These are phyloP conservation scores for Paedocypris micromegethes DNA, from an alignment of 2,797 vertebrate species.

Conservation along the genomic window DNA sequence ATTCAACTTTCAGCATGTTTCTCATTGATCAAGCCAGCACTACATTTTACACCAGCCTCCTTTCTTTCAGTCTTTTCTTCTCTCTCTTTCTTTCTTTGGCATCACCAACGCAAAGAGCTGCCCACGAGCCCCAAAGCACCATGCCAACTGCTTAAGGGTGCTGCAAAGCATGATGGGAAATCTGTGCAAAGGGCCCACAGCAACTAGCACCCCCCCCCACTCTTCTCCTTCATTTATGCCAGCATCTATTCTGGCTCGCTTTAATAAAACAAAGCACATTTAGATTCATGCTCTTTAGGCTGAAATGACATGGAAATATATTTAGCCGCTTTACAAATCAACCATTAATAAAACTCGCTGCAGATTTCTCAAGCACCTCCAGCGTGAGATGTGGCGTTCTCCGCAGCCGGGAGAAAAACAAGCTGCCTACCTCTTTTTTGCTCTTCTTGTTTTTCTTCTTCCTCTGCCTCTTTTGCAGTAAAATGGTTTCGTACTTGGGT, in stretches of 20 bases:
- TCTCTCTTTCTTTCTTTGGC: slow-evolving; percentile 25
- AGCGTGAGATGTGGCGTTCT: no score
- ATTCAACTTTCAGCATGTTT: slow-evolving; percentile 11
- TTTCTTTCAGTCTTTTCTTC: neutral
- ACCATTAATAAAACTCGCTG: slow-evolving; percentile 16
- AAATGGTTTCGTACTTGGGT: slow-evolving; percentile 86
- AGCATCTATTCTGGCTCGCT: slow-evolving; percentile 27
- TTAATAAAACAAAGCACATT: slow-evolving; percentile 29
- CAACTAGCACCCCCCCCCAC: slow-evolving; percentile 40
- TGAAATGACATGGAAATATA: slow-evolving; percentile 30
- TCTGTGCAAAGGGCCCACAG: slow-evolving; percentile 23
- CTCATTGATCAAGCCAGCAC: slow-evolving; percentile 1
- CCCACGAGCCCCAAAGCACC: slow-evolving; percentile 34
- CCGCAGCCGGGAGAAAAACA: neutral
- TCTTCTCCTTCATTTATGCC: slow-evolving; percentile 31
- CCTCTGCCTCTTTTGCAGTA: slow-evolving; percentile 83
- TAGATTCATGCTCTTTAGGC: slow-evolving; percentile 33
- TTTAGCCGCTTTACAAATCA: slow-evolving; percentile 19
- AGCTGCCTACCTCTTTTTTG: slow-evolving; percentile 71
- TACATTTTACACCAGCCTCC: neutral
- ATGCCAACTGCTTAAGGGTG: slow-evolving; percentile 42
- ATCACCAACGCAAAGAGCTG: slow-evolving; percentile 37
- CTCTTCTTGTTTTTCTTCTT: slow-evolving; percentile 64
- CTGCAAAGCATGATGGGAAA: slow-evolving; percentile 41
- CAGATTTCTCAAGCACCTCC: no score